phyloP scores from a whole-genome alignment of 2,113 vertebrate species.

The Pheucticus melanocephalus region DNA sequence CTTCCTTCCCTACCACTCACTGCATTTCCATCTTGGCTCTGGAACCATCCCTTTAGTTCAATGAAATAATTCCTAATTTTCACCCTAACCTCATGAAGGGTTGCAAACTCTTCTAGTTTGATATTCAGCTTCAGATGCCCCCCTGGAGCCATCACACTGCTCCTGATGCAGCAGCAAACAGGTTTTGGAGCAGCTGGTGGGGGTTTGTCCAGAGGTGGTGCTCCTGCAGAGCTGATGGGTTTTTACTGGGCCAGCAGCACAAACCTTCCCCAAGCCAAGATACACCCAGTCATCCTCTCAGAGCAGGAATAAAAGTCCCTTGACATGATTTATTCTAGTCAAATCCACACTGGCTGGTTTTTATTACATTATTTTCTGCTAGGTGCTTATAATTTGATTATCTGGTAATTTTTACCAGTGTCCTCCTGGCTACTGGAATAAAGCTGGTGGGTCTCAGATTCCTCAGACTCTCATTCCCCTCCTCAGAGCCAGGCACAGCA shows the following conservation, averaged over 20 bases:
- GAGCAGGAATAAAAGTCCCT: neutral
- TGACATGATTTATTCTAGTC: neutral
- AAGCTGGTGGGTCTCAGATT: neutral
- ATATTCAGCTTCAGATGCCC: neutral
- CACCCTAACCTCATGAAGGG: neutral
- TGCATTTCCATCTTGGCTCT: neutral
- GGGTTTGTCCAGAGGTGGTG: accelerated
- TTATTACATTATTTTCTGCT: neutral
- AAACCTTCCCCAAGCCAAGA: neutral
- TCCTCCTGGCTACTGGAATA: neutral
- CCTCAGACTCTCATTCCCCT: neutral
- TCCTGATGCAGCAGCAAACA: neutral
- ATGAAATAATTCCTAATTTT: neutral
- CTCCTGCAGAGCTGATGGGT: neutral
- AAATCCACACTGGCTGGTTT: neutral
- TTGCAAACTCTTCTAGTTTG: neutral
- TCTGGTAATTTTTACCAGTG: neutral
- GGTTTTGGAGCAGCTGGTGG: neutral
- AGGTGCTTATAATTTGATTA: neutral
- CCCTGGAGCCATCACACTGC: neutral
- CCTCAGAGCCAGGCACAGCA: neutral
- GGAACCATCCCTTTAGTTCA: neutral
- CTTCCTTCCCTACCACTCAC: neutral
- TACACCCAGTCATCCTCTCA: neutral
- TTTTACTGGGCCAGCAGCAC: neutral